phyloP scores from a whole-genome alignment of 2,797 vertebrate species.

The Coccyzus lansbergi region DNA sequence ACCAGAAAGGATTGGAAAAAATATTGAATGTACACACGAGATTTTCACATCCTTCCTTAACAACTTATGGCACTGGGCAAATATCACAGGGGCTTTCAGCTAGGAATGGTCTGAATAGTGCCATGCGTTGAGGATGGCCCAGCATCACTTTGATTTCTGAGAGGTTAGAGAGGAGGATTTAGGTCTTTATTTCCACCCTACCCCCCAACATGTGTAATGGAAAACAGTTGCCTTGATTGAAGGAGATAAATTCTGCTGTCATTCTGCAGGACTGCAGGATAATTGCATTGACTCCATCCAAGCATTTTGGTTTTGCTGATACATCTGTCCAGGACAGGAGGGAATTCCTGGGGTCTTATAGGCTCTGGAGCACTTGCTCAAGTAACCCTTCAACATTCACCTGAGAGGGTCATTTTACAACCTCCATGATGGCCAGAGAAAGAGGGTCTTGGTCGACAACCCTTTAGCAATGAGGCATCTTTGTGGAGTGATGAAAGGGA shows the following conservation, averaged over 20 bases:
- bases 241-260: conserved; percentile 57
- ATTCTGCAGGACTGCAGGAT: conserved; percentile 10
- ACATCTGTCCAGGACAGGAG: background rate
- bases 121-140: background rate
- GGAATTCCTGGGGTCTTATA: background rate
- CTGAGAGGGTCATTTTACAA: background rate
- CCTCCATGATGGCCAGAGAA: background rate
- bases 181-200: background rate
- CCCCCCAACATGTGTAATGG: background rate
- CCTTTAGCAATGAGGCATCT: background rate
- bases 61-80: background rate
- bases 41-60: background rate
- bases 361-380: background rate
- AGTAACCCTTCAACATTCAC: background rate
- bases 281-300: conserved; percentile 28
- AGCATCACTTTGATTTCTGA: conserved; percentile 30
- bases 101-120: background rate
- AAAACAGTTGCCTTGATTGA: conserved; percentile 5
- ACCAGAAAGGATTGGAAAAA: background rate
- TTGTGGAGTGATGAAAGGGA: background rate
- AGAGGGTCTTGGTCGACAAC: background rate
- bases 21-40: background rate
- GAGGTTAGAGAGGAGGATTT: conserved; percentile 22
- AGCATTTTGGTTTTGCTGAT: background rate
- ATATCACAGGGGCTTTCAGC: background rate